These are phyloP conservation scores for Parazoanthus atlanticus DNA, from an alignment of 92 coral and sea anemone genomes.

Conservation along the genomic window DNA sequence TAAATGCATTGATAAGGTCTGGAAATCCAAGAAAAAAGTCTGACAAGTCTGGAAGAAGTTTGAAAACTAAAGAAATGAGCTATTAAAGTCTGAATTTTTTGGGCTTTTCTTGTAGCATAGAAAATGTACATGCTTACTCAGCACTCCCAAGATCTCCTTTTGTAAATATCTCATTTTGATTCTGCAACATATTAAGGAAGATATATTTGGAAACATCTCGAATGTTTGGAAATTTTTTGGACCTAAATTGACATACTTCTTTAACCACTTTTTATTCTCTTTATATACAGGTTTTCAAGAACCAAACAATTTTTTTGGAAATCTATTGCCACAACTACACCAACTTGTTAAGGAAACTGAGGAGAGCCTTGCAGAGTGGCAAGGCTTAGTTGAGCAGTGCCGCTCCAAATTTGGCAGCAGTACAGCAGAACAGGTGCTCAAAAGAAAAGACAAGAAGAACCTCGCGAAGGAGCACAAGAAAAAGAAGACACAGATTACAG, in stretches of 20 bases:
- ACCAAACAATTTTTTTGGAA: conserved; percentile 36
- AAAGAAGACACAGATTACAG: neutral
- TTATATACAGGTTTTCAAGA: conserved; percentile 32
- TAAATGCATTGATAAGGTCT: no score
- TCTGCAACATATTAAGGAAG: no score
- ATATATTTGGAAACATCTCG: no score
- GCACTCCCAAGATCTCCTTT: no score
- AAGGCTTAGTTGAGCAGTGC: conserved; percentile 41
- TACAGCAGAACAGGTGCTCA: conserved; percentile 39
- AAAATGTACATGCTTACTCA: no score
- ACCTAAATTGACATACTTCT: neutral
- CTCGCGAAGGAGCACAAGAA: neutral
- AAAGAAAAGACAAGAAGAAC: conserved; percentile 41
- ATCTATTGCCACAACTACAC: conserved; percentile 19
- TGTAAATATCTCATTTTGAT: no score
- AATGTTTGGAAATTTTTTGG: no score
- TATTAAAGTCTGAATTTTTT: no score
- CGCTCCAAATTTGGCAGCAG: conserved; percentile 36
- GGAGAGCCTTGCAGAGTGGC: neutral
- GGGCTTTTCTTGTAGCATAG: no score
- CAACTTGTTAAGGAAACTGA: neutral
- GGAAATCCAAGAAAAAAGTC: no score
- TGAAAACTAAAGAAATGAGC: no score
- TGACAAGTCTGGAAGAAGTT: no score
- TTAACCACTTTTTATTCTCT: neutral